Evolutionary conservation across 2,888 invertebrate species (phyloP), one percentile per base, ranked within the genome.

Genomic region (Himalopsyche tibetana): DNA sequence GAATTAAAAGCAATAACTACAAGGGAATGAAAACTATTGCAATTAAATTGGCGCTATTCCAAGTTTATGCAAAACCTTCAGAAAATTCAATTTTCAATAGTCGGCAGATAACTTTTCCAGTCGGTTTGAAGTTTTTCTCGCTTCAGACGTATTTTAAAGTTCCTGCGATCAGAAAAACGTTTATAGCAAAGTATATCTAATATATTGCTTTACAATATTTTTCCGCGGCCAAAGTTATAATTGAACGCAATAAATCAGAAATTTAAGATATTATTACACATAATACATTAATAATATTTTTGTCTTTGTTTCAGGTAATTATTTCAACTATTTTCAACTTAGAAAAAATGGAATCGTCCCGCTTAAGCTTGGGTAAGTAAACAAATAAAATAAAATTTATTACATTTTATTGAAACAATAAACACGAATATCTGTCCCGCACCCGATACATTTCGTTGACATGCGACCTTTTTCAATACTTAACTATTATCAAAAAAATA

Each of bases 31-130:
- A 38, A 74, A 74, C 74, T 74, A 74, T 74, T 74, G 19, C 74
- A 74, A 74, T 74, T 74, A 36, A 74, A 74, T 74, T 74, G 74
- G 74, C 74, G 38, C 38, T 38, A 74, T 38, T 74, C 28, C 74
- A 74, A 74, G 74, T 74, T 74, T 74, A 74, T 74, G 74, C 74
- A 74, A 36, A 74, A 38, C 74, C 12, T 74, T 38, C 9, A 38
- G 63, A 38, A 74, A 74, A 74, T 74, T 74, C 38, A 74, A 74
- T 74, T 74, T 74, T 74, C 74, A 74, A 74, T 74, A 74, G 74
- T 74, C 74, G 74, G 38, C 74, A 74, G 74, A 74, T 74, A 74
- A 74, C 74, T 74, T 74, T 74, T 74, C 15, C 38, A 36, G 36
- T 74, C 74, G 74, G 74, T 15, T 74, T 38, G 36, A 74, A 74